Conservation (phyloP, 2,888 invertebrate genomes). For the Ichneumoninae sp. region DNA sequence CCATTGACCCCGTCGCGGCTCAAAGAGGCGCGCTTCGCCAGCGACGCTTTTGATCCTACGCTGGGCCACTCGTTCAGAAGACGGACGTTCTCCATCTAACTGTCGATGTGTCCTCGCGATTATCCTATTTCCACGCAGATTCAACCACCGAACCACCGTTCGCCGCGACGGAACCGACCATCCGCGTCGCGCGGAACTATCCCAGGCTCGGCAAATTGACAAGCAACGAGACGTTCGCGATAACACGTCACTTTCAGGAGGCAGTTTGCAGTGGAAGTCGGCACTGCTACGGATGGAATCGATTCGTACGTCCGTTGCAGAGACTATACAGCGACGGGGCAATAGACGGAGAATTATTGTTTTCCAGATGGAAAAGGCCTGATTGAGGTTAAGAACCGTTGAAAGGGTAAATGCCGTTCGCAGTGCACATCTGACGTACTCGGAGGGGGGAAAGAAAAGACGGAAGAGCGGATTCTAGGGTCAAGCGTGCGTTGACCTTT, state of each 20-base stretch:
- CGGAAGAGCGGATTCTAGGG: slow-evolving; percentile 34
- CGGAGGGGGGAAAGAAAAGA: slow-evolving; percentile 1
- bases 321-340: neutral
- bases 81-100: neutral
- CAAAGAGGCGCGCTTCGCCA: slow-evolving; percentile 23
- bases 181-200: neutral
- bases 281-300: neutral
- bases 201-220: neutral
- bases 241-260: slow-evolving; percentile 25
- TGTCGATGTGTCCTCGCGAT: neutral
- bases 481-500: slow-evolving; percentile 63
- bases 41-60: slow-evolving; percentile 32
- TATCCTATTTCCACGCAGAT: slow-evolving; percentile 10
- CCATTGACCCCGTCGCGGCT: neutral
- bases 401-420: neutral
- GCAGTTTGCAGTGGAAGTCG: neutral
- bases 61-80: neutral
- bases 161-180: slow-evolving; percentile 6
- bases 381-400: slow-evolving; percentile 5
- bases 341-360: slow-evolving; percentile 24
- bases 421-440: neutral
- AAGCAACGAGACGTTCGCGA: neutral
- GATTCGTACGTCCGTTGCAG: neutral
- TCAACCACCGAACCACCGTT: neutral
- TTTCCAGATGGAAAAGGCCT: neutral